Base-by-base conservation (phyloP, 2,797 vertebrate genomes). In the Falco columbarius region DNA sequence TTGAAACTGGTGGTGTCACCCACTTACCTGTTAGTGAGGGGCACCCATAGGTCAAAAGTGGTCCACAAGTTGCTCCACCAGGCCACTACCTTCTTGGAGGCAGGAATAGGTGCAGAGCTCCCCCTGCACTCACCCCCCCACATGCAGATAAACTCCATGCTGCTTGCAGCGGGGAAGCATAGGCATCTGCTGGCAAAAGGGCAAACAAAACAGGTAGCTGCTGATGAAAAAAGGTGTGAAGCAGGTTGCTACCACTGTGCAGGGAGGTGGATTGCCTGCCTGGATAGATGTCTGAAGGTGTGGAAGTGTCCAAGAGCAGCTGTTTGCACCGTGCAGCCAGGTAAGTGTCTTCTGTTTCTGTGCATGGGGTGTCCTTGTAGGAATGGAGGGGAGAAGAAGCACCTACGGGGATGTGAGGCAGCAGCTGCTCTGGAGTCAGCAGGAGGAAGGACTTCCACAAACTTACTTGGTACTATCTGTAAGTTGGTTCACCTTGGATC, bases 241-340 rank as follows among this genome's bases (percentile, higher is more conserved):
- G 27, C 46, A 74, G 30, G 13, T 56, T 73, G 46, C 18, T 58
- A 1, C 17, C 30, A 18, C 8, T 15, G 38, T 30, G 40, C 4
- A 0, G 46, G 27, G 40, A 73, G 34, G 19, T 38, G 20, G 34
- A 24, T 38, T 15, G 7, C 23, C 44, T 5, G 1, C 44, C 83
- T 73, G 42, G 52, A n/a, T 21, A 83, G 65, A 7, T 38, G 47
- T 62, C 51, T 51, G 73, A 51, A 51, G 27, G 15, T 24, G 34
- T 55, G 44, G 26, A 70, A 52, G 18, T 26, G 21, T 32, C 16
- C 65, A 63, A 91, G 29, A 93, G 27, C 66, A 61, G 68, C 51
- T 68, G 9, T 68, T 47, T 36, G 18, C 29, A 81, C 26, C 32
- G 22, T 1, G 0, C 0, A 4, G 32, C 7, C n/a, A 72, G 46